Evolutionary conservation across 2,113 vertebrate genomes (phyloP).

Genomic region (Halichoeres trimaculatus): DNA sequence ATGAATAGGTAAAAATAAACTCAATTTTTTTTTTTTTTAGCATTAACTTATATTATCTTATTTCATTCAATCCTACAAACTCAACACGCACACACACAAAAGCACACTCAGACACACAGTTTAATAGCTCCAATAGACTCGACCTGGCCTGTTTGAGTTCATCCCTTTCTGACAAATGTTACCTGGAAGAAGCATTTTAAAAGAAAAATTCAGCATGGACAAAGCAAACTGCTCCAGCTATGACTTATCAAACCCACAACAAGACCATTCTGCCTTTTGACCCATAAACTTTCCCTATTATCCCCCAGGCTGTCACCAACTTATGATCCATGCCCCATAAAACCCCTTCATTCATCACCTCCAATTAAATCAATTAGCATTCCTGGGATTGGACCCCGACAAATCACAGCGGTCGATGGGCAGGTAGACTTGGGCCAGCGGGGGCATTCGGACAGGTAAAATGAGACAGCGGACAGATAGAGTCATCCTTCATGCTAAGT

Average conservation of each 20-base stretch:
- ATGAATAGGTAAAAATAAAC: too few relatives aligned
- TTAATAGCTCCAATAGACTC: not conserved
- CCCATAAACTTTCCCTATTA: slow-evolving; percentile 75
- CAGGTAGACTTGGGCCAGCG: slow-evolving; percentile 60
- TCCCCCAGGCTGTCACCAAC: slow-evolving; percentile 73
- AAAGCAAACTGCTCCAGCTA: slow-evolving; percentile 35
- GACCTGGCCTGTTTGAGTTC: slow-evolving; percentile 20
- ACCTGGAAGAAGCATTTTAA: slow-evolving; percentile 33
- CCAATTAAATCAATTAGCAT: slow-evolving; percentile 83
- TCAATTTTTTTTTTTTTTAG: too few relatives aligned
- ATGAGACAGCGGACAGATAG: slow-evolving; percentile 78
- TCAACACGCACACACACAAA: not conserved
- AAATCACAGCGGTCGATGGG: slow-evolving; percentile 71
- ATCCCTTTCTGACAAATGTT: slow-evolving; percentile 39
- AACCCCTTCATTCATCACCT: slow-evolving; percentile 69
- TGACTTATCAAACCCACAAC: slow-evolving; percentile 61
- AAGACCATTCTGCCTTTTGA: slow-evolving; percentile 63
- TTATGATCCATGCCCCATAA: slow-evolving; percentile 77
- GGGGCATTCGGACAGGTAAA: slow-evolving; percentile 74
- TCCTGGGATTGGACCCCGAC: slow-evolving; percentile 64
- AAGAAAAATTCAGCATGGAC: slow-evolving; percentile 32
- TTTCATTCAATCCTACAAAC: not conserved
- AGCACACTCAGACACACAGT: not conserved
- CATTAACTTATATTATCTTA: not conserved
- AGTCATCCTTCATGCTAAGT: slow-evolving; percentile 82